phyloP scores from a whole-genome alignment of 1,140 invertebrate species.

The Eupeodes corollae region DNA sequence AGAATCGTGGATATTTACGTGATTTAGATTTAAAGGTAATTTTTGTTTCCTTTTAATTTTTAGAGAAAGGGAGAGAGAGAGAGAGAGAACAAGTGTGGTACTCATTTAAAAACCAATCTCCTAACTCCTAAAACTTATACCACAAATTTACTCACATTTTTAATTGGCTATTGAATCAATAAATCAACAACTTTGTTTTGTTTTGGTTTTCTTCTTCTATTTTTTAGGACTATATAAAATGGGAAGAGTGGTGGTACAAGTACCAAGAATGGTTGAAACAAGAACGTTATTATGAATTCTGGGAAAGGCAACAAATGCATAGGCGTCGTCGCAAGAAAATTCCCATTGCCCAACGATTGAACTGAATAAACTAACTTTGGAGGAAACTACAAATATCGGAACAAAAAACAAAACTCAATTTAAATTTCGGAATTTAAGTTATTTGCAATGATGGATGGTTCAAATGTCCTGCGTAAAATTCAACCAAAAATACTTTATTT shows the following conservation, averaged over 20 bases:
- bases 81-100: no score
- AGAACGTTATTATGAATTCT: slow-evolving; percentile 68
- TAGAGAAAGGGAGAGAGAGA: no score
- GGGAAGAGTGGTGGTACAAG: slow-evolving; percentile 90
- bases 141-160: neutral
- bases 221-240: slow-evolving; percentile 69
- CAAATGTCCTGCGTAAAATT: no score
- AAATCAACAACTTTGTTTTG: neutral
- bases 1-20: slow-evolving; percentile 70
- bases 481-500: no score
- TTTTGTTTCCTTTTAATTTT: no score
- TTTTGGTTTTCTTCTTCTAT: neutral
- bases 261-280: slow-evolving; percentile 83
- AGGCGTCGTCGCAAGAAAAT: slow-evolving; percentile 39
- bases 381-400: neutral
- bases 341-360: slow-evolving; percentile 39
- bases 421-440: no score
- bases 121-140: neutral
- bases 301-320: slow-evolving; percentile 44
- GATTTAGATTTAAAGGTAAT: slow-evolving; percentile 41
- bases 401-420: no score
- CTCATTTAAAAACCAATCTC: no score
- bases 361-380: slow-evolving; percentile 14
- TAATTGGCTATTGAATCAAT: neutral
- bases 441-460: no score